Percentiles rank a stretch among this genome's conserved stretches.
Conservation (phyloP, 2,888 invertebrate species). For the Caenorhabditis doughertyi region DNA sequence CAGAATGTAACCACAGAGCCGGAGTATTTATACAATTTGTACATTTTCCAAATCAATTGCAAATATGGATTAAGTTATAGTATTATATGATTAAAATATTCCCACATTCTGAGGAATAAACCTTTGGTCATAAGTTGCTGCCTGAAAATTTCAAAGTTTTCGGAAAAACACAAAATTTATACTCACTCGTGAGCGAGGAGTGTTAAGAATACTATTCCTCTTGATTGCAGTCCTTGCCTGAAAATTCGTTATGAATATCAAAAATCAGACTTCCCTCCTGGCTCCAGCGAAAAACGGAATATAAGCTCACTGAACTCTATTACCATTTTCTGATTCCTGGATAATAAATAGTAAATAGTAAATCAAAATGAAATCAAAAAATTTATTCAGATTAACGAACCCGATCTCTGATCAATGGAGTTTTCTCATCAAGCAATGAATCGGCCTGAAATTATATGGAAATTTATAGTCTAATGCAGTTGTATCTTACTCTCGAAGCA, state of each 20-base stretch:
- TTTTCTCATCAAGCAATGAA: slow-evolving; percentile 17
- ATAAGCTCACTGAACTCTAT: too few species aligned
- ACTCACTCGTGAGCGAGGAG: slow-evolving; percentile 16
- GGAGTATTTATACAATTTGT: too few species aligned
- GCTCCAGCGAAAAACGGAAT: too few species aligned
- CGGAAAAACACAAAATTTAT: background rate
- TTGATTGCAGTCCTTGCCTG: background rate
- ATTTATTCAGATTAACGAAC: background rate
- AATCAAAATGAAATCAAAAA: background rate
- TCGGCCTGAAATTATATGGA: slow-evolving; percentile 2
- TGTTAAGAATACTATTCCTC: slow-evolving; percentile 17
- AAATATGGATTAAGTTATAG: too few species aligned
- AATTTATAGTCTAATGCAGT: background rate
- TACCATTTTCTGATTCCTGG: too few species aligned
- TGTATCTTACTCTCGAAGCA: slow-evolving; percentile 53
- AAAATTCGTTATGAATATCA: background rate
- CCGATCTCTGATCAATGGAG: slow-evolving; percentile 35
- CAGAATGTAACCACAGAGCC: too few species aligned
- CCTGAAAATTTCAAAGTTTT: background rate
- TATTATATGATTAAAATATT: background rate
- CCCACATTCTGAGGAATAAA: background rate
- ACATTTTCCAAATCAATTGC: too few species aligned
- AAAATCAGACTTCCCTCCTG: too few species aligned
- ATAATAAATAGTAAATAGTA: background rate
- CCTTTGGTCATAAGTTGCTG: background rate